Conservation (phyloP, 2,797 vertebrate genomes). For the Premnoplex brunnescens region DNA sequence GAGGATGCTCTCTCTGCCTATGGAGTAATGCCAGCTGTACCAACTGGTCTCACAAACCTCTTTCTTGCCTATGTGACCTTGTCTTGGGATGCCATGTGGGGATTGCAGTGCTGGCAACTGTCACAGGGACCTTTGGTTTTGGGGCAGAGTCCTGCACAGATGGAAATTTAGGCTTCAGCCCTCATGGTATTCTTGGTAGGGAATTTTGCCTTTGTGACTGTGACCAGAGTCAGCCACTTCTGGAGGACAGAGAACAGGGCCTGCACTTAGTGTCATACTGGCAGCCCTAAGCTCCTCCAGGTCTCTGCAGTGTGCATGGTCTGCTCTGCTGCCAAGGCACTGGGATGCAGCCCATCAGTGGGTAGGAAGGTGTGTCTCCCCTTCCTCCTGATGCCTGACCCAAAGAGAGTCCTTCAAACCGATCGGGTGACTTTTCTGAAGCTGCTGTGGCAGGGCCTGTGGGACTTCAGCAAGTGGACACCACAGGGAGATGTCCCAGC, state of each 20-base stretch:
- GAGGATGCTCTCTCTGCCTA: background rate
- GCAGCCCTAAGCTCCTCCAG: background rate
- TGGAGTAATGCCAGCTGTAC: fast-evolving
- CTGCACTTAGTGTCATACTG: background rate
- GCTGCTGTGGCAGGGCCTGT: background rate
- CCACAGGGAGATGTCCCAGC: fast-evolving
- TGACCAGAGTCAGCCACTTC: background rate
- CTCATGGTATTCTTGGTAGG: fast-evolving
- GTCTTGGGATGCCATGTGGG: background rate
- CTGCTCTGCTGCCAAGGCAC: background rate
- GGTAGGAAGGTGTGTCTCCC: fast-evolving
- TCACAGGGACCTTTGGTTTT: background rate
- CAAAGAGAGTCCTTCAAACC: background rate
- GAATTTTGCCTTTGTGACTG: background rate
- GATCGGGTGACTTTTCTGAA: background rate
- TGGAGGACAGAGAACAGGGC: background rate
- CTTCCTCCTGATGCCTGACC: background rate
- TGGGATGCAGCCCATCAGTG: fast-evolving
- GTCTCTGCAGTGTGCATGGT: fast-evolving
- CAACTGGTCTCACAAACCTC: background rate
- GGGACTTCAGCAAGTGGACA: background rate
- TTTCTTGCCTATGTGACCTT: background rate
- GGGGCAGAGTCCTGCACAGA: background rate
- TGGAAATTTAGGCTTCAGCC: background rate
- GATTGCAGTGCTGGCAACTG: background rate